Evolutionary conservation across 1,140 invertebrate genomes (phyloP).

Genomic region (Anagrus nilaparvatae): DNA sequence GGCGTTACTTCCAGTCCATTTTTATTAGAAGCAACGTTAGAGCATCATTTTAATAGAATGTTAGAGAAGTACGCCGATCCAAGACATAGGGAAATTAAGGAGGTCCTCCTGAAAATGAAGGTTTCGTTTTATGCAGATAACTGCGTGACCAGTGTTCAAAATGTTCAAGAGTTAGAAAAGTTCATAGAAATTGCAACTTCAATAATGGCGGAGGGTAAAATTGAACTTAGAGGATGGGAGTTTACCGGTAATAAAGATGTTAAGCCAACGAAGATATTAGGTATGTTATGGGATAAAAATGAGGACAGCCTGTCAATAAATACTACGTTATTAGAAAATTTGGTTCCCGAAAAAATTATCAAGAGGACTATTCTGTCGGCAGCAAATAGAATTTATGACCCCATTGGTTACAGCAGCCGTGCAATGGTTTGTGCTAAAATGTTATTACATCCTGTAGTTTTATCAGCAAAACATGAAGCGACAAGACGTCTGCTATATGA

Average conservation of each 20-base stretch:
- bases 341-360: background rate
- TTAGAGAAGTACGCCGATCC: background rate
- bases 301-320: background rate
- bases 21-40: background rate
- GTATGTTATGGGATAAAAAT: background rate
- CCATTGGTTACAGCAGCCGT: background rate
- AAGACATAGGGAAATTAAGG: too few relatives aligned
- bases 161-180: background rate
- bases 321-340: background rate
- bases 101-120: too few relatives aligned
- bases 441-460: slow-evolving; percentile 11
- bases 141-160: background rate
- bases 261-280: background rate
- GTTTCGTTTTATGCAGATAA: slow-evolving; percentile 3
- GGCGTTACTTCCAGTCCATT: slow-evolving; percentile 24
- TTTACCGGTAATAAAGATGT: background rate
- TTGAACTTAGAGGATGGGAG: slow-evolving; percentile 7
- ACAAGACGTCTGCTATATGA: background rate
- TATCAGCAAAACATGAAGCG: slow-evolving; percentile 7
- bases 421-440: background rate
- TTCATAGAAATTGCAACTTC: background rate
- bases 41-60: background rate
- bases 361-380: background rate
- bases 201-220: background rate
- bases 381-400: background rate